phyloP scores from a whole-genome alignment of 2,113 vertebrate genomes.

The Eudyptes chrysolophus region DNA sequence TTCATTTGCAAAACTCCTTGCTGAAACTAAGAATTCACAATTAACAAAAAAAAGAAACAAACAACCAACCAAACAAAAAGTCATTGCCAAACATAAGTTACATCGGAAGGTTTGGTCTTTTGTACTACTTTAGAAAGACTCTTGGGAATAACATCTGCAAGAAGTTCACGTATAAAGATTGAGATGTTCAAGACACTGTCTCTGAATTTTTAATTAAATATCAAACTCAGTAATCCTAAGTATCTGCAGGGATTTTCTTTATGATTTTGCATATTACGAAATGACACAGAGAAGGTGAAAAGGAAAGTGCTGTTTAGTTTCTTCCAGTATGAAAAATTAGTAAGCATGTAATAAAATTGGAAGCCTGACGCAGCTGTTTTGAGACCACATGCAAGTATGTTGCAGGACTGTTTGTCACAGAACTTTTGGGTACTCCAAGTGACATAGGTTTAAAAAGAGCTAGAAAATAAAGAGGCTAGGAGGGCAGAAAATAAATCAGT shows the following conservation, averaged over 20 bases:
- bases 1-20: neutral
- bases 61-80: neutral
- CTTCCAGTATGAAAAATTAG: neutral
- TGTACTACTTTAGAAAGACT: neutral
- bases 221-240: neutral
- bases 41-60: neutral
- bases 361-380: neutral
- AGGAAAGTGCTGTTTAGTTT: neutral
- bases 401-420: neutral
- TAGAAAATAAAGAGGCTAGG: neutral
- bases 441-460: neutral
- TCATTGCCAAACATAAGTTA: neutral
- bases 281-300: neutral
- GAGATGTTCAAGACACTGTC: neutral
- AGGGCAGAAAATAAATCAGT: neutral
- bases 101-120: neutral
- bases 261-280: neutral
- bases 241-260: neutral
- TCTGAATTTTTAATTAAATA: neutral
- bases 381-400: rapidly evolving
- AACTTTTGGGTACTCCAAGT: neutral
- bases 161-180: neutral
- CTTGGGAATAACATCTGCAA: neutral
- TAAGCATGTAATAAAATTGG: neutral
- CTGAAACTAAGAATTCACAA: neutral